Conservation (phyloP, 2,797 vertebrate genomes). For the Dromococcyx pavoninus region DNA sequence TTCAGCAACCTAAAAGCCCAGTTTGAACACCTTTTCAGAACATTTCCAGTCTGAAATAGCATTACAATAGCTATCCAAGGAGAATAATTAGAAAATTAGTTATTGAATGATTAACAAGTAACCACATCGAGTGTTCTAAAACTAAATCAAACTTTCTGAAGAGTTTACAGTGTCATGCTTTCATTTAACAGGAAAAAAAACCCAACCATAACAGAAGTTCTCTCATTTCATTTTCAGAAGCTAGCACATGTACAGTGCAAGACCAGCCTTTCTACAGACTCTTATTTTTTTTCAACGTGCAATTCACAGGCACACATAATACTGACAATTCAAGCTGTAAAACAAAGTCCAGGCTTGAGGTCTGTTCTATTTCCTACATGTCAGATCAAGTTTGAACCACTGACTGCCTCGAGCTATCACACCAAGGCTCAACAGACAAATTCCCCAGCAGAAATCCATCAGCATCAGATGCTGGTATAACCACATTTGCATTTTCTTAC, state of each 20-base stretch:
- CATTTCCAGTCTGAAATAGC: not conserved
- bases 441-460: not conserved
- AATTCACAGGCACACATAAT: not conserved
- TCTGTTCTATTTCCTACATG: not conserved
- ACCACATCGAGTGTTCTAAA: not conserved
- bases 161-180: not conserved
- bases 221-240: not conserved
- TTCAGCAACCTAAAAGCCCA: not conserved
- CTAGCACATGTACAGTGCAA: accelerated
- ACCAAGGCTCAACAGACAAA: not conserved
- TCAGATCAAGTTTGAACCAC: not conserved
- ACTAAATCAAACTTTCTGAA: not conserved
- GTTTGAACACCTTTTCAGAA: not conserved
- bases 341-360: not conserved
- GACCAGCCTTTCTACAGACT: not conserved
- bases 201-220: not conserved
- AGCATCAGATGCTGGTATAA: not conserved
- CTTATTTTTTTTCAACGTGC: not conserved
- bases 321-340: not conserved
- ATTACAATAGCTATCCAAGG: not conserved
- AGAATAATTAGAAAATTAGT: not conserved
- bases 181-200: not conserved
- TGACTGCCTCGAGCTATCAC: not conserved
- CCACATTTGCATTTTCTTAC: not conserved
- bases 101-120: not conserved